Base-by-base conservation (phyloP, 2,113 vertebrate genomes). In the Strix uralensis region DNA sequence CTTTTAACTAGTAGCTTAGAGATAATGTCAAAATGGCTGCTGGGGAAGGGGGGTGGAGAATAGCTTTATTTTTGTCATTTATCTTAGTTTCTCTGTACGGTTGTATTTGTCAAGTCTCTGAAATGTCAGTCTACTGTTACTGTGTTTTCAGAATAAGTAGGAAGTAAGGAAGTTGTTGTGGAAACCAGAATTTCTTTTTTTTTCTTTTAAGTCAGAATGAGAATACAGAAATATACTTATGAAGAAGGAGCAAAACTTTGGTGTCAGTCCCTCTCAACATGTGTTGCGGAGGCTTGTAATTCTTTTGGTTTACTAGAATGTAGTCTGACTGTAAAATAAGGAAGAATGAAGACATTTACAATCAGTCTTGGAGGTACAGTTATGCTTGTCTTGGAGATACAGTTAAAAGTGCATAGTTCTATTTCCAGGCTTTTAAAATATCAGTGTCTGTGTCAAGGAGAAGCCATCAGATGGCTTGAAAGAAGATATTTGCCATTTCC, bases 11-110 rank as follows among this genome's bases (percentile, higher is more conserved):
- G 70, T 42, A 65, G 57, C 52, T 88, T 67, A 49, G 54, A 90
- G 85, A 47, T 54, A 61, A 42, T n/a, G 57, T 91, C 74, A 89
- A 91, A 94, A 94, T 85, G 92, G 83, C 94, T 94, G 46, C 91
- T 54, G 73, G 47, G 81, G 74, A 57, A 66, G 11, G 3, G 0
- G 47, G 51, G 61, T 0, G 13, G 70, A 66, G 23, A 84, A 81
- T 15, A 78, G 61, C 27, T 88, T 86, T 75, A 55, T 46, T 95
- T 82, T 74, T 95, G 80, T 85, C 77, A 27, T 69, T 93, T 86
- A 17, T 63, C 32, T 70, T n/a, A 22, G 14, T 20, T 91, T 75
- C 57, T 57, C 70, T n/a, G 9, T 54, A 15, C 1, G 1, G 23
- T 9, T 88, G 46, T 34, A 8, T 65, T 86, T 86, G 14, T 78